Percentiles rank a stretch among this genome's conserved stretches.
Conservation (phyloP, 2,888 invertebrate species). For the Thalpophila matura region DNA sequence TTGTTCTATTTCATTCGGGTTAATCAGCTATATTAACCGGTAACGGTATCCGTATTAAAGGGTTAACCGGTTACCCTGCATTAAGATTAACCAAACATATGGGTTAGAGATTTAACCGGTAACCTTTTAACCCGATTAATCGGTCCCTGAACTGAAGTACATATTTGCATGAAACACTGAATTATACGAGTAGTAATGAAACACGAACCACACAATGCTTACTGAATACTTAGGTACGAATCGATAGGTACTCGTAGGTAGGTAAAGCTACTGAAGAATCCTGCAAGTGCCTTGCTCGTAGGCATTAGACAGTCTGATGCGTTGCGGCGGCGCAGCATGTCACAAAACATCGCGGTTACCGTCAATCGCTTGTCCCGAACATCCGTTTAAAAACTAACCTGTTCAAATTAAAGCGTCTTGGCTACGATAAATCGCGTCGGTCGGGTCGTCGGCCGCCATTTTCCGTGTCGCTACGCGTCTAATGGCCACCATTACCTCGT, state of each 20-base stretch:
- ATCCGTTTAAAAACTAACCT: conserved; percentile 59
- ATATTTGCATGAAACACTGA: too few relatives aligned
- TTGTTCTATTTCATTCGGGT: too few relatives aligned
- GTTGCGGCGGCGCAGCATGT: conserved; percentile 39
- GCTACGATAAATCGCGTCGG: conserved; percentile 62
- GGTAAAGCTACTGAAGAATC: too few relatives aligned
- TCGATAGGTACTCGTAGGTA: too few relatives aligned
- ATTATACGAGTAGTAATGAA: too few relatives aligned
- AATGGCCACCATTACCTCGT: conserved; percentile 82
- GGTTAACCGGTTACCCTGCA: too few relatives aligned
- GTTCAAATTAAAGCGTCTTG: conserved; percentile 61
- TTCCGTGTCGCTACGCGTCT: conserved; percentile 81
- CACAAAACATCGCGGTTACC: conserved; percentile 51
- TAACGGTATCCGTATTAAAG: too few relatives aligned
- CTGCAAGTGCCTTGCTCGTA: conserved; percentile 8
- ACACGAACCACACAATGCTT: not conserved
- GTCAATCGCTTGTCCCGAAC: conserved; percentile 53
- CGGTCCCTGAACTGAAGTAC: too few relatives aligned
- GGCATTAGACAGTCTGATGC: conserved; percentile 35
- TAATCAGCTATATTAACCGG: too few relatives aligned
- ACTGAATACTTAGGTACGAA: conserved; percentile 12
- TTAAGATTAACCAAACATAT: too few relatives aligned
- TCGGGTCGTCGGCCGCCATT: conserved; percentile 81
- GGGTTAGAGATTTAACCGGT: too few relatives aligned
- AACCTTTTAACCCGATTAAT: too few relatives aligned